Percentiles rank a stretch among this genome's conserved stretches.
These are phyloP conservation scores for Silurus aristotelis DNA, from an alignment of 2,797 vertebrate species.

Conservation along the genomic window DNA sequence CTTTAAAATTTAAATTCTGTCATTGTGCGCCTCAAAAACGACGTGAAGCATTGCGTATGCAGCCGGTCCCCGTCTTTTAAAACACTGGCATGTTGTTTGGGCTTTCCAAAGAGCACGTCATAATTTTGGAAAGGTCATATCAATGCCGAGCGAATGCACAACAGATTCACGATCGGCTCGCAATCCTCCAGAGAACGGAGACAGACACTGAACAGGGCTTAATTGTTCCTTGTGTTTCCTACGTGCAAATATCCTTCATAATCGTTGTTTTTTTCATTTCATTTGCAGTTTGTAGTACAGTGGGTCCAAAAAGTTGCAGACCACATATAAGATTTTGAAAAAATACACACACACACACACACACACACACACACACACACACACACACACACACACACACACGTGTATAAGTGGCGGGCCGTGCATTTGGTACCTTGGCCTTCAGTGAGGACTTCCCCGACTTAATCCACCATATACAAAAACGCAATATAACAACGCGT, in stretches of 20 bases:
- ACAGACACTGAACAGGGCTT: not conserved
- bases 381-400: no score
- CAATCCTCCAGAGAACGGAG: not conserved
- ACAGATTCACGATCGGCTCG: slow-evolving; percentile 16
- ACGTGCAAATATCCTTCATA: not conserved
- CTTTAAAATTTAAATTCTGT: slow-evolving; percentile 57
- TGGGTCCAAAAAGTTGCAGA: no score
- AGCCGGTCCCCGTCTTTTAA: slow-evolving; percentile 47
- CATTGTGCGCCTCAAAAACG: slow-evolving; percentile 38
- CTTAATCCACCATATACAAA: no score
- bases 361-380: no score
- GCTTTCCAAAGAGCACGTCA: slow-evolving; percentile 53
- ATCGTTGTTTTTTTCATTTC: not conserved
- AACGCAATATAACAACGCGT: no score
- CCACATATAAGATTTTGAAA: no score
- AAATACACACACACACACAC: no score
- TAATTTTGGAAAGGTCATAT: slow-evolving; percentile 52
- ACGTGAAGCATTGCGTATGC: slow-evolving; percentile 52
- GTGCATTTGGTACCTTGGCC: no score
- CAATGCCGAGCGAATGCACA: slow-evolving; percentile 39
- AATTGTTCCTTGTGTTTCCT: not conserved
- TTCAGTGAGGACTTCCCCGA: no score
- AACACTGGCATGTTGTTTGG: slow-evolving; percentile 55
- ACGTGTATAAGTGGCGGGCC: no score
- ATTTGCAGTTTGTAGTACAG: not conserved